Percentiles rank a stretch among this genome's conserved stretches.
These are phyloP conservation scores for Recurvirostra avosetta DNA, from an alignment of 2,113 vertebrate species.

Conservation along the genomic window DNA sequence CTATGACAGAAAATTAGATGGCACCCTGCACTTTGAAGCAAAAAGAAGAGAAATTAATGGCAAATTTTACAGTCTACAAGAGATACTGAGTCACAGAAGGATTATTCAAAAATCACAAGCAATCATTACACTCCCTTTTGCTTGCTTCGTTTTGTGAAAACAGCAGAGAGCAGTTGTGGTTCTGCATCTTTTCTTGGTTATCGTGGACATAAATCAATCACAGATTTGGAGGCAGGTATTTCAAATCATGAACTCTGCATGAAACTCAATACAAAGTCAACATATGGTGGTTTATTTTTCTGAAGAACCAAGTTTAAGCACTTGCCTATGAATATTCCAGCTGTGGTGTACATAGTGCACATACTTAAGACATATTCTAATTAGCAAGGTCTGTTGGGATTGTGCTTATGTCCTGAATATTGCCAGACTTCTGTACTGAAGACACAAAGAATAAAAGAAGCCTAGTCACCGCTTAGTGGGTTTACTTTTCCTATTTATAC, in stretches of 20 bases:
- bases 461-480: not conserved
- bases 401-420: not conserved
- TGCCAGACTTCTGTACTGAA: not conserved
- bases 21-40: not conserved
- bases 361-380: not conserved
- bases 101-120: not conserved
- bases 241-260: not conserved
- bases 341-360: not conserved
- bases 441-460: not conserved
- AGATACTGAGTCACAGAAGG: not conserved
- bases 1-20: not conserved
- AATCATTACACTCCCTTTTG: not conserved
- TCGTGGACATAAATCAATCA: not conserved
- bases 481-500: not conserved
- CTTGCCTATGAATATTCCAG: not conserved
- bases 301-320: not conserved
- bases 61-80: not conserved
- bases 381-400: not conserved
- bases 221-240: not conserved
- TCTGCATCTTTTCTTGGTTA: not conserved
- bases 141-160: not conserved
- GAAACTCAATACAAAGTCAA: not conserved
- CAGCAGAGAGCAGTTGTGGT: not conserved
- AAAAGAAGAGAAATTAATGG: not conserved
- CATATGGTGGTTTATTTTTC: not conserved